These are phyloP conservation scores for Chrysolina americana DNA, from an alignment of 2,888 invertebrate genomes.

Conservation along the genomic window DNA sequence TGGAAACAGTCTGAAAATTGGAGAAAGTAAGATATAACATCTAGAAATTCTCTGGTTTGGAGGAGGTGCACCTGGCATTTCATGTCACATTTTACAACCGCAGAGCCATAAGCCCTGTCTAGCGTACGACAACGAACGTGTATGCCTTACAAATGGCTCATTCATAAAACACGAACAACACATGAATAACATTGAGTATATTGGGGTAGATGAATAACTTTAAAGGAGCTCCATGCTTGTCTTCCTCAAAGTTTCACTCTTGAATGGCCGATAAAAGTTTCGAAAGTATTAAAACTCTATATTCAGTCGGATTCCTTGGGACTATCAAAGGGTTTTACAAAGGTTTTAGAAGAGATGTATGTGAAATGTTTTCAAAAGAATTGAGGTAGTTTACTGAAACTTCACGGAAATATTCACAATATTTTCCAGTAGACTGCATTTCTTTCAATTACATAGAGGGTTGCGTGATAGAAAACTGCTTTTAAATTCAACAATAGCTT, in stretches of 20 bases:
- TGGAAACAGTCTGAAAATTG: slow-evolving; percentile 41
- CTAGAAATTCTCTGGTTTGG: slow-evolving; percentile 42
- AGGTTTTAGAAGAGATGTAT: slow-evolving; percentile 43
- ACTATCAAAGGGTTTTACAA: slow-evolving; percentile 46
- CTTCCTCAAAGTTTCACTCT: slow-evolving; percentile 43
- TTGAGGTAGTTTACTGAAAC: slow-evolving; percentile 40
- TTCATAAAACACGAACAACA: slow-evolving; percentile 69
- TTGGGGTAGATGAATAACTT: slow-evolving; percentile 57
- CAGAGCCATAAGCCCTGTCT: slow-evolving; percentile 67
- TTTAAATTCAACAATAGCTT: background rate
- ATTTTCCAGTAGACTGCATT: slow-evolving; percentile 16
- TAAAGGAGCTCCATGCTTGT: slow-evolving; percentile 42
- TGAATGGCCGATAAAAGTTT: slow-evolving; percentile 49
- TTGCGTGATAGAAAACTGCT: background rate
- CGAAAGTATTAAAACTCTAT: slow-evolving; percentile 49
- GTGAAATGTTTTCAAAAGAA: slow-evolving; percentile 39
- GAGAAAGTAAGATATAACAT: slow-evolving; percentile 44
- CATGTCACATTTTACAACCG: slow-evolving; percentile 66
- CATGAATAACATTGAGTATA: slow-evolving; percentile 60
- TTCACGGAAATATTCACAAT: slow-evolving; percentile 29
- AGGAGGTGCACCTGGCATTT: slow-evolving; percentile 56
- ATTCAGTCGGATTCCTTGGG: slow-evolving; percentile 46
- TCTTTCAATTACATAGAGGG: background rate
- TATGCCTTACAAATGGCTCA: slow-evolving; percentile 68
- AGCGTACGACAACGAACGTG: slow-evolving; percentile 68